Percentiles rank a stretch among this genome's conserved stretches.
Conservation (phyloP, 1,140 invertebrate species). For the Himalopsyche phryganea region DNA sequence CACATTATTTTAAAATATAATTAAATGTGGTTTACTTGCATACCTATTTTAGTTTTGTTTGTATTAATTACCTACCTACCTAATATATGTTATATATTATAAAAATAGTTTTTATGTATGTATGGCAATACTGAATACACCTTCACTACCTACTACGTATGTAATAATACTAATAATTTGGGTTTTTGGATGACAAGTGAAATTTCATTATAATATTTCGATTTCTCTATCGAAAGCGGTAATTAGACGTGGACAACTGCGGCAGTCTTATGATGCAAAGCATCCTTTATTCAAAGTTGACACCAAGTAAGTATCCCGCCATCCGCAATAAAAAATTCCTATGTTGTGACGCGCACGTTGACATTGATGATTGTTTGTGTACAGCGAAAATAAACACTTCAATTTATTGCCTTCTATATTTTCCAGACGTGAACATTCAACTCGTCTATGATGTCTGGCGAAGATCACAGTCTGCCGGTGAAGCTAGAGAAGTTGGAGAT, state of each 20-base stretch:
- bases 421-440: slow-evolving; percentile 11
- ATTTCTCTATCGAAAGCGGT: background rate
- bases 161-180: no score
- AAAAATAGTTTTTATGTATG: no score
- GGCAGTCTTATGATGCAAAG: slow-evolving; percentile 17
- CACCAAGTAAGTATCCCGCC: slow-evolving; percentile 8
- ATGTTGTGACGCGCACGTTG: slow-evolving; percentile 25
- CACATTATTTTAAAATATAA: no score
- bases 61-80: no score
- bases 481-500: slow-evolving; percentile 53
- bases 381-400: no score
- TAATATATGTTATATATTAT: no score
- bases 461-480: slow-evolving; percentile 48
- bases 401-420: slow-evolving; percentile 2
- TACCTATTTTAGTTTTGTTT: no score
- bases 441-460: slow-evolving; percentile 41
- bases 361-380: slow-evolving; percentile 15
- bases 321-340: slow-evolving; percentile 11
- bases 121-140: no score
- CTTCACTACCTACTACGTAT: no score
- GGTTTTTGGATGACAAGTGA: slow-evolving; percentile 15
- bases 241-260: background rate
- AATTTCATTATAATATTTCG: slow-evolving; percentile 5
- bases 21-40: no score
- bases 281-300: slow-evolving; percentile 4